These are phyloP conservation scores for Natator depressus DNA, from an alignment of 2,113 vertebrate genomes.

Conservation along the genomic window DNA sequence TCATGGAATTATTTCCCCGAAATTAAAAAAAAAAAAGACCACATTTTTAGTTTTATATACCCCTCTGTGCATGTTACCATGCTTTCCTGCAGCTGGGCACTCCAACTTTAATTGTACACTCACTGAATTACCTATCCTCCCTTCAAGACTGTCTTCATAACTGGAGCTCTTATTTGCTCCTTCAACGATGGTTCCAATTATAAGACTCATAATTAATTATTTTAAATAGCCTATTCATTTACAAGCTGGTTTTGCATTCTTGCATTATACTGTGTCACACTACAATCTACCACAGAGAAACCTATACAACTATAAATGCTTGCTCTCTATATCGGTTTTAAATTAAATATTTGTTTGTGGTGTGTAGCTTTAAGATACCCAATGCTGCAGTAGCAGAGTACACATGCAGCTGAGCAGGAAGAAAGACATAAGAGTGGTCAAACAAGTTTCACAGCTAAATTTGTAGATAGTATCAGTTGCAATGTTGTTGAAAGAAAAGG, in stretches of 20 bases:
- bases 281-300: not conserved
- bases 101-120: not conserved
- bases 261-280: not conserved
- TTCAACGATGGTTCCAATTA: not conserved
- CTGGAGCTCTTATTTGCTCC: not conserved
- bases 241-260: not conserved
- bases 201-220: not conserved
- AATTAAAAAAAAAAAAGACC: too few species aligned
- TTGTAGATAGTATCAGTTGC: not conserved
- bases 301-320: not conserved
- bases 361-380: not conserved
- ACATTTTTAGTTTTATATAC: not conserved
- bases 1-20: not conserved
- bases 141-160: not conserved
- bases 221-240: not conserved
- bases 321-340: not conserved
- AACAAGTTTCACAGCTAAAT: not conserved
- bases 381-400: not conserved
- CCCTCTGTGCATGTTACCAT: accelerated
- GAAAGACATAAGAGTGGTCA: not conserved
- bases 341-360: not conserved
- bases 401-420: not conserved
- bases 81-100: not conserved
- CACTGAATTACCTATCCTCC: not conserved
- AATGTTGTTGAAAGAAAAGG: not conserved